Evolutionary conservation across 2,888 invertebrate species (phyloP).

Genomic region (Epirrhoe alternata): DNA sequence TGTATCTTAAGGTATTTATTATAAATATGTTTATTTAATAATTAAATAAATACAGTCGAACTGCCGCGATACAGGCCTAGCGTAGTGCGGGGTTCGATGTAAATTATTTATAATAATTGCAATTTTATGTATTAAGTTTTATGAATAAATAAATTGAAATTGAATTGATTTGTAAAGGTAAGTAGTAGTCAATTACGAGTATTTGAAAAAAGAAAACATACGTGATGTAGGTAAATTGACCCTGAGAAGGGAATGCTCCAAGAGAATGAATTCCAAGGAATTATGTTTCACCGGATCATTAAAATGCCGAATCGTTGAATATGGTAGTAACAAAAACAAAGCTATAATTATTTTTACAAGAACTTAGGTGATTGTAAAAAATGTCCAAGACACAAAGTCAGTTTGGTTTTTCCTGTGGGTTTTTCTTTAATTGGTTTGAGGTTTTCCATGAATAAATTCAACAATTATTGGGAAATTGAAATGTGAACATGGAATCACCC

Average conservation of each 20-base stretch:
- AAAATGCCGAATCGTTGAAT: not conserved
- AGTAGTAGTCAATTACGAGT: no score
- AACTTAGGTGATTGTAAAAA: not conserved
- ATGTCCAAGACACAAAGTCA: not conserved
- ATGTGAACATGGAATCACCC: constrained; percentile 10
- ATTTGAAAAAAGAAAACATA: no score
- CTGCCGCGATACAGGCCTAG: no score
- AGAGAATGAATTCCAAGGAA: not conserved
- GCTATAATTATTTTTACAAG: not conserved
- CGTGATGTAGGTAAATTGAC: not conserved
- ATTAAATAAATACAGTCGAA: no score
- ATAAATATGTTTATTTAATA: no score
- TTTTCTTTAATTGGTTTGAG: constrained; percentile 10
- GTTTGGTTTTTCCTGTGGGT: constrained; percentile 8
- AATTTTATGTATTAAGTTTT: no score
- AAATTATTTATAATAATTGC: no score
- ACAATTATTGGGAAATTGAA: constrained; percentile 19
- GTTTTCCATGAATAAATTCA: not conserved
- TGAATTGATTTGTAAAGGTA: no score
- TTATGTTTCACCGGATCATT: not conserved
- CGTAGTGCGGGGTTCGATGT: no score
- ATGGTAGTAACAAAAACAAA: no score
- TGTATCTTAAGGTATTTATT: no score
- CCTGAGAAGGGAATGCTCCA: not conserved
- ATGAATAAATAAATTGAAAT: no score